Percentiles rank a stretch among this genome's conserved stretches.
Conservation (phyloP, 2,888 invertebrate species). For the Pollenia angustigena region DNA sequence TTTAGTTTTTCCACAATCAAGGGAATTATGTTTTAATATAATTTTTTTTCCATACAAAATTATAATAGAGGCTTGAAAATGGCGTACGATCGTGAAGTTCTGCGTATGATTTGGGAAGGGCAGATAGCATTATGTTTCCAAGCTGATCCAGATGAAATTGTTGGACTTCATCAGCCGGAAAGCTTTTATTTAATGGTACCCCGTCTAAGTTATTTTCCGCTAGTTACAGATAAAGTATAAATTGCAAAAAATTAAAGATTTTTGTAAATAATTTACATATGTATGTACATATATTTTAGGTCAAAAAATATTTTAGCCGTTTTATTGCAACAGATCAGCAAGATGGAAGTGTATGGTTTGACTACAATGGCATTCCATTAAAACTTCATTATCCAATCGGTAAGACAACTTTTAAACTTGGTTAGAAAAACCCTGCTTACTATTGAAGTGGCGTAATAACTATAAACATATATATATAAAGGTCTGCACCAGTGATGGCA, state of each 20-base stretch:
- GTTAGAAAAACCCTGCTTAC: too few species aligned
- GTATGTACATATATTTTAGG: slow-evolving; percentile 85
- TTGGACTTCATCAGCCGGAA: slow-evolving; percentile 95
- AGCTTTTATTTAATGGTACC: slow-evolving; percentile 97
- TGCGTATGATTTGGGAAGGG: slow-evolving; percentile 98
- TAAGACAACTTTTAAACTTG: slow-evolving; percentile 57
- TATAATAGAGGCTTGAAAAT: slow-evolving; percentile 84
- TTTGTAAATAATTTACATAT: neutral
- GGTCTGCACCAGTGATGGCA: too few species aligned
- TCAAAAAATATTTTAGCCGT: slow-evolving; percentile 94
- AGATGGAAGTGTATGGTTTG: slow-evolving; percentile 96
- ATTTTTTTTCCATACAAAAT: too few species aligned
- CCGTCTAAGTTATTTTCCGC: slow-evolving; percentile 95
- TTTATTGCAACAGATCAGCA: slow-evolving; percentile 92
- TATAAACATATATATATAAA: too few species aligned
- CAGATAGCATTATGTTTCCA: slow-evolving; percentile 97
- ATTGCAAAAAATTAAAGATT: neutral
- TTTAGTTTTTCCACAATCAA: too few species aligned
- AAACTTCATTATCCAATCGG: slow-evolving; percentile 94
- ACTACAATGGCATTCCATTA: slow-evolving; percentile 94
- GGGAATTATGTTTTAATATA: too few species aligned
- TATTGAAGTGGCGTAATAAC: too few species aligned
- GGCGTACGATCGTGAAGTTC: slow-evolving; percentile 97
- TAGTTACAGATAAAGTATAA: slow-evolving; percentile 96
- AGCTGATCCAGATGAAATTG: slow-evolving; percentile 94